These are phyloP conservation scores for Nowickia ferox DNA, from an alignment of 2,888 invertebrate genomes.

Conservation along the genomic window DNA sequence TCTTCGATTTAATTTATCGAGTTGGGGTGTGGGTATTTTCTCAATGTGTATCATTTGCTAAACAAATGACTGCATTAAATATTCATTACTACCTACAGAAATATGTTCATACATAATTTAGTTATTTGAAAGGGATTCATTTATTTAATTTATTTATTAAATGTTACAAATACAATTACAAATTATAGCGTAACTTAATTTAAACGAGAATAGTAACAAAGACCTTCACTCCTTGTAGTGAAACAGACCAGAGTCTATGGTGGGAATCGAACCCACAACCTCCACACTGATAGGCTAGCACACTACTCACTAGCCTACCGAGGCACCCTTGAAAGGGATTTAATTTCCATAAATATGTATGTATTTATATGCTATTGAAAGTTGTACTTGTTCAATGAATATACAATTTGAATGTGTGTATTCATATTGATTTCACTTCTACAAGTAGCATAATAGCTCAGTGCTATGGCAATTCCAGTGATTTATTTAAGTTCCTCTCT, in stretches of 20 bases:
- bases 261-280: too few relatives aligned
- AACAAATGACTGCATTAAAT: slow-evolving; percentile 1
- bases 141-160: too few relatives aligned
- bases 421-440: neutral
- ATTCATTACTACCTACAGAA: neutral
- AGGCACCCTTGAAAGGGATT: slow-evolving; percentile 28
- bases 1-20: slow-evolving; percentile 1
- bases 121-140: slow-evolving; percentile 17
- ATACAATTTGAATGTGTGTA: neutral
- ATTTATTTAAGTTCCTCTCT: neutral
- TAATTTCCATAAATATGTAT: slow-evolving; percentile 20
- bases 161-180: too few relatives aligned
- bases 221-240: too few relatives aligned
- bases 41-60: slow-evolving; percentile 1
- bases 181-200: too few relatives aligned
- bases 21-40: neutral
- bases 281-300: too few relatives aligned
- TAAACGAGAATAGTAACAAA: too few relatives aligned
- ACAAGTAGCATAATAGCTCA: neutral
- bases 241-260: too few relatives aligned
- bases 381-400: neutral
- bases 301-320: too few relatives aligned
- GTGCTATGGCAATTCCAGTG: neutral
- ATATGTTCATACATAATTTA: neutral
- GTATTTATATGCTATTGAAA: neutral